phyloP scores from a whole-genome alignment of 2,888 invertebrate species.

The Cyrtodaria siliqua region DNA sequence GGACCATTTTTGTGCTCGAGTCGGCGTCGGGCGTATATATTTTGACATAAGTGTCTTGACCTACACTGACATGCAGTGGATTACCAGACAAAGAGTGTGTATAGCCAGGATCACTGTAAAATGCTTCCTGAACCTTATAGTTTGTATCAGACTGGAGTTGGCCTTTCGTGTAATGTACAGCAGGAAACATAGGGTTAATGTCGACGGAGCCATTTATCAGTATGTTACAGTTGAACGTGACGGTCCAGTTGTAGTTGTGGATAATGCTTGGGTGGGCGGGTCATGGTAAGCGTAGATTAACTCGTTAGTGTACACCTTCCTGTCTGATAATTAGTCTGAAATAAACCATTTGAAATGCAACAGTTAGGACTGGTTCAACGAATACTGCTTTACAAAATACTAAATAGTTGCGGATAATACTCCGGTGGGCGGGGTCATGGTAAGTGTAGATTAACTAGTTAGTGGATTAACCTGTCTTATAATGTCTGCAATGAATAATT shows the following conservation, averaged over 20 bases:
- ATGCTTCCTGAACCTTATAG: background rate
- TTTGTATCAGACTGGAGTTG: background rate
- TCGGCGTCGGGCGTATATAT: constrained; percentile 38
- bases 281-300: constrained; percentile 46
- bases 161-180: background rate
- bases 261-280: constrained; percentile 36
- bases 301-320: constrained; percentile 46
- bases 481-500: constrained; percentile 30
- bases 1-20: constrained; percentile 27
- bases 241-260: constrained; percentile 45
- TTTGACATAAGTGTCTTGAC: constrained; percentile 18
- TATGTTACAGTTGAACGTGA: constrained; percentile 42
- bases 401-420: constrained; percentile 42
- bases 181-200: constrained; percentile 10
- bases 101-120: constrained; percentile 8
- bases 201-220: constrained; percentile 14
- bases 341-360: no score
- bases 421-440: constrained; percentile 40
- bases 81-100: constrained; percentile 7
- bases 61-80: constrained; percentile 21
- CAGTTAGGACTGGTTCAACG: no score
- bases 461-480: background rate
- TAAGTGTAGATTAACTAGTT: constrained; percentile 44
- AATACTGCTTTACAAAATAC: no score
- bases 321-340: constrained; percentile 23